Evolutionary conservation across 2,888 invertebrate species (phyloP), one percentile per base, ranked within the genome.

Genomic region (Cephus nigrinus): DNA sequence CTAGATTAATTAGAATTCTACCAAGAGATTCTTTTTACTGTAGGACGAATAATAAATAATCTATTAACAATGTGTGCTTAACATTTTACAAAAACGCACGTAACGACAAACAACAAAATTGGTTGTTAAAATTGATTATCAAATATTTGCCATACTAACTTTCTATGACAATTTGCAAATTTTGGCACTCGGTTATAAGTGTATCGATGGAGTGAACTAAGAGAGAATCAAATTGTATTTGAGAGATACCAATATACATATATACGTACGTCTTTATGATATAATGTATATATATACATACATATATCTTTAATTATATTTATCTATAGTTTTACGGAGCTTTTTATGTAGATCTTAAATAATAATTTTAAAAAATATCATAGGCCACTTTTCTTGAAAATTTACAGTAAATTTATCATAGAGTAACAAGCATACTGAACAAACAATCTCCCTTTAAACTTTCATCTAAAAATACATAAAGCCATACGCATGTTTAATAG

Each of bases 271-370:
- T 68, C 31, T 40, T 11, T 32, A 75, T 75, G 23, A 33, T 32
- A 36, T 30, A 40, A 36, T n/a, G 33, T 23, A 30, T 33, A 32
- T n/a, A 40, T 69, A 33, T 40, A 55, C 75, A 12, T 71, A 73
- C 15, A 69, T 30, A 69, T 12, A 74, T 69, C 35, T 72, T 73
- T 32, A 33, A 77, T 69, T 55, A n/a, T 23, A 69, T 35, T 75
- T 36, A 31, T 76, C 76, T 78, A 74, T 31, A 83, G 75, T 79
- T 76, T 78, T 77, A 80, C 69, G 81, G 72, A 77, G 78, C 75
- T 78, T 79, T 78, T 76, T 80, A 80, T 74, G 81, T 85, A 86
- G 84, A 84, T 84, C 84, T 86, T 83, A 77, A 69, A 80, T 55
- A 80, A 76, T 79, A 78, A 34, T 81, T 76, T 69, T 76, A 76